These are phyloP conservation scores for Ormyrus nitidulus DNA, from an alignment of 2,888 invertebrate genomes.

Conservation along the genomic window DNA sequence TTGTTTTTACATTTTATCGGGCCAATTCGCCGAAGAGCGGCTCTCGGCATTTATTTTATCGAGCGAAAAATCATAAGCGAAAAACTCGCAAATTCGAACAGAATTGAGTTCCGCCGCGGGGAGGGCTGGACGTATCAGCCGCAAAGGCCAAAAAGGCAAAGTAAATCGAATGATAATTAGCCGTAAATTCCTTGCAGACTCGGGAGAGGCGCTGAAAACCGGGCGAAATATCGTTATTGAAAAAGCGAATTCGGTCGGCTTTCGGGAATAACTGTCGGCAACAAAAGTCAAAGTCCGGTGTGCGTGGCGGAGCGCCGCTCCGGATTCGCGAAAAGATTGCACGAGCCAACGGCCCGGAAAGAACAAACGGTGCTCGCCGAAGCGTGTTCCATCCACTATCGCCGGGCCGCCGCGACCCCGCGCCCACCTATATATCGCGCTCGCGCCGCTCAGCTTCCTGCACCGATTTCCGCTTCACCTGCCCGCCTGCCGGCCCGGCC, in stretches of 20 bases:
- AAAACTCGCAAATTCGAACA: neutral
- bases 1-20: constrained; percentile 13
- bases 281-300: constrained; percentile 60
- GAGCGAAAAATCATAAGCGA: neutral
- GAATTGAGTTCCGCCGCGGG: neutral
- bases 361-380: constrained; percentile 74
- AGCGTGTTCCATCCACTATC: constrained; percentile 70
- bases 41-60: too few relatives aligned
- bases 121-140: too few relatives aligned
- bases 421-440: too few relatives aligned
- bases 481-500: constrained; percentile 51
- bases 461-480: constrained; percentile 63
- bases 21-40: neutral
- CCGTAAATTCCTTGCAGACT: neutral
- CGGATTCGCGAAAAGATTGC: constrained; percentile 75
- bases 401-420: constrained; percentile 28
- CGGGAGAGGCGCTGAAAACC: neutral
- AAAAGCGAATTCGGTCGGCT: constrained; percentile 21
- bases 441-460: constrained; percentile 41
- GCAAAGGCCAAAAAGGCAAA: too few relatives aligned
- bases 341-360: constrained; percentile 73
- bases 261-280: constrained; percentile 60
- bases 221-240: constrained; percentile 26
- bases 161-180: constrained; percentile 18
- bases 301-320: constrained; percentile 65